Evolutionary conservation across 2,113 vertebrate genomes (phyloP).

Genomic region (Pelecanoides urinatrix): DNA sequence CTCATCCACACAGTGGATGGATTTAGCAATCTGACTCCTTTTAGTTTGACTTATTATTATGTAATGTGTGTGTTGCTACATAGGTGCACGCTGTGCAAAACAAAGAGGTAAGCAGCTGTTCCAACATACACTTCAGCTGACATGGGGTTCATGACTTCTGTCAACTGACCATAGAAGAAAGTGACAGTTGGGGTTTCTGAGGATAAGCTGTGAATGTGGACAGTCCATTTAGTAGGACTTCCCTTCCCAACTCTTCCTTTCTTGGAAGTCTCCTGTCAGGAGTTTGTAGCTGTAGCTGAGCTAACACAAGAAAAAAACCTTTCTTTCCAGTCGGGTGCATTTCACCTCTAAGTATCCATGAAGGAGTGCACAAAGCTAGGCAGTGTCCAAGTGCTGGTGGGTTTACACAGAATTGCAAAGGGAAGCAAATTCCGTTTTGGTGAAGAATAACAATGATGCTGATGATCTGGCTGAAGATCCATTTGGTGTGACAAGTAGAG

Average conservation of each 20-base stretch:
- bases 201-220: neutral
- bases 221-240: neutral
- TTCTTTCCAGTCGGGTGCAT: neutral
- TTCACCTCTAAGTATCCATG: neutral
- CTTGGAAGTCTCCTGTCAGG: neutral
- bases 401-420: neutral
- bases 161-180: neutral
- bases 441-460: neutral
- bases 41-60: slow-evolving; percentile 8
- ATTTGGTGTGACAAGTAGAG: neutral
- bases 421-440: neutral
- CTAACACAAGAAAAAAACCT: neutral
- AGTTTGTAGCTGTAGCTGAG: neutral
- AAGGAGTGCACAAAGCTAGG: neutral
- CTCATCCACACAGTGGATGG: neutral
- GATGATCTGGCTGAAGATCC: neutral
- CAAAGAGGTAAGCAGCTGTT: neutral
- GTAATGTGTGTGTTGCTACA: neutral
- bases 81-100: neutral
- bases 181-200: neutral
- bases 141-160: neutral
- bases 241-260: neutral
- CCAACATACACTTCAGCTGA: neutral
- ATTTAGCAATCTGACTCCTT: slow-evolving; percentile 35
- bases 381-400: neutral